Evolutionary conservation across 1,140 invertebrate genomes (phyloP), one percentile per base, ranked within the genome.

Genomic region (Cherax quadricarinatus): DNA sequence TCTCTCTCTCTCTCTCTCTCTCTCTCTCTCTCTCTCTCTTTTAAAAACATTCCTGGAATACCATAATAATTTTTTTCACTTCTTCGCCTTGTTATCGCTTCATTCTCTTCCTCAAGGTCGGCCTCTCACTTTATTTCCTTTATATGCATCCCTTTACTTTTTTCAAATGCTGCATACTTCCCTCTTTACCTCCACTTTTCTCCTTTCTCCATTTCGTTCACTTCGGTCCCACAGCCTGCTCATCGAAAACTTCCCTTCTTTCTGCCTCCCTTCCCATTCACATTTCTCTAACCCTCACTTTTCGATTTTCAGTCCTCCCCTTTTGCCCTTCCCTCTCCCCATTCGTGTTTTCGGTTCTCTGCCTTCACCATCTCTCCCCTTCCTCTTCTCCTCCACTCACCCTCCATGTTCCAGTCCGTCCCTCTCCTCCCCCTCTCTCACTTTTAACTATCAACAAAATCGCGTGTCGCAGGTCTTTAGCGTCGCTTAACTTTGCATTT

Each of bases 361-460:
- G 4, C 18, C 5, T 60, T 85, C 79, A 48, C 57, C 62, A 48
- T 73, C 10, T 24, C 41, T 5, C 86, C 73, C 49, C 10, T 12
- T 12, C 30, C 21, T 16, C 7, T 75, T 60, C 75, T 6, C n/a
- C 51, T 48, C 12, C 41, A 53, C 48, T 49, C 14, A 51, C n/a
- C 51, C 48, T 21, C 60, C 60, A 6, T 12, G 14, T 57, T 41
- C 16, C 79, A n/a, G n/a, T 6, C 4, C 57, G 14, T 24, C 78
- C 24, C 73, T 81, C 53, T 5, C 73, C 53, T n/a, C 48, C 73
- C 49, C 73, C 80, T 30, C 48, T 30, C 48, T 81, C 49, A 83
- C 88, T 89, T 89, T 89, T 89, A 89, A 89, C 88, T 89, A 89
- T 89, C 88, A 89, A 89, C 88, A 89, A 82, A 89, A 89, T 89